Evolutionary conservation across 2,797 vertebrate species (phyloP).

Genomic region (Myotis myotis): DNA sequence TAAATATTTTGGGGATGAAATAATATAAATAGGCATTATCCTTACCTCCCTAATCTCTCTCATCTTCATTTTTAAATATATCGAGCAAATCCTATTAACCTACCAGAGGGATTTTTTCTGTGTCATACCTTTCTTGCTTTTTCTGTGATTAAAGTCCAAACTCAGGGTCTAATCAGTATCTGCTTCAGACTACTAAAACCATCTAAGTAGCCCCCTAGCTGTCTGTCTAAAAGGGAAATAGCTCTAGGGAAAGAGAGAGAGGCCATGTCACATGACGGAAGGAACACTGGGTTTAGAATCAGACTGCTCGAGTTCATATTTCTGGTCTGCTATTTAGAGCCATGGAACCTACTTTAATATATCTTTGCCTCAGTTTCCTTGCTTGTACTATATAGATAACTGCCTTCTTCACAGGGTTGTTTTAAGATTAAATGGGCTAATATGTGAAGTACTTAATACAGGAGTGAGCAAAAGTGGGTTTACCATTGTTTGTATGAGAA

Average conservation of each 20-base stretch:
- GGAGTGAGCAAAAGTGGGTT: not conserved
- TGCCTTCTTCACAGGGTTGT: not conserved
- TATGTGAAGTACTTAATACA: not conserved
- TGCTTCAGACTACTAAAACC: not conserved
- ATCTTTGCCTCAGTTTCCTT: not conserved
- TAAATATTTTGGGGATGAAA: conserved; percentile 8
- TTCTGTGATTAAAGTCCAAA: not conserved
- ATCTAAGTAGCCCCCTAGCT: not conserved
- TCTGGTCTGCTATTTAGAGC: not conserved
- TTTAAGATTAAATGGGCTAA: not conserved
- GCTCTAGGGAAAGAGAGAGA: not conserved
- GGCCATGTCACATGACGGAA: not conserved
- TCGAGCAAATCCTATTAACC: not conserved
- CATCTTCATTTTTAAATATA: conserved; percentile 7
- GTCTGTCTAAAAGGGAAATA: not conserved
- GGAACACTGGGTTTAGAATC: not conserved
- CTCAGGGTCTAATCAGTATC: not conserved
- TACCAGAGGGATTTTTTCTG: not conserved
- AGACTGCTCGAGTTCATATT: not conserved
- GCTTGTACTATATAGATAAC: not conserved
- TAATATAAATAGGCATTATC: not conserved
- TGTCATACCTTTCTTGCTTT: not conserved
- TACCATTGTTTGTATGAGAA: not conserved
- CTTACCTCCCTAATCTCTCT: not conserved
- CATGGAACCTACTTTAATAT: not conserved